Evolutionary conservation across 2,888 invertebrate genomes (phyloP), one percentile per base, ranked within the genome.

Genomic region (Crossocerus cetratus): DNA sequence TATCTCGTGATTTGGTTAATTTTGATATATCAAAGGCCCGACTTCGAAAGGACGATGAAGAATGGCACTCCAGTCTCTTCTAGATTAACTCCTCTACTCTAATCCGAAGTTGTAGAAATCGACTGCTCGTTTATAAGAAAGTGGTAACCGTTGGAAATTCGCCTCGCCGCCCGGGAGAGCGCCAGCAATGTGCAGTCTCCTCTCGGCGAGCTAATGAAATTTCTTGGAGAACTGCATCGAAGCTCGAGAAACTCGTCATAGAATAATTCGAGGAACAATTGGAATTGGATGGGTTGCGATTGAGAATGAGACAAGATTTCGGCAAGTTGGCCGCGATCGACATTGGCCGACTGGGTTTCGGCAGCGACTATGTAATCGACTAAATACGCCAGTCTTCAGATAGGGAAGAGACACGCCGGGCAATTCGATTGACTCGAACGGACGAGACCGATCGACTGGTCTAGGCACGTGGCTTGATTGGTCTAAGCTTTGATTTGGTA

Each of bases 311-410:
- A 74, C 69, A 66, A 75, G 32, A 8, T 4, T 32, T 32, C 1
- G 8, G 32, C 8, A 32, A 32, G 32, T 49, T 65, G 68, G n/a
- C n/a, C 66, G 67, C 62, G 53, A 45, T 59, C 63, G 32, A 42
- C 42, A 70, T 72, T 74, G 70, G 58, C 62, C 60, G 53, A 11
- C 18, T 63, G 23, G 22, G 54, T 42, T 42, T 44, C 53, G 69
- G 68, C 67, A 54, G n/a, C n/a, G n/a, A n/a, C 53, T 69, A 60
- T 32, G 69, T 74, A 66, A 45, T 66, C 68, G 71, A 69, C 72
- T 71, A 74, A 72, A 73, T 73, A 73, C 55, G 61, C 66, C 74
- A 72, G 75, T 78, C 75, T 81, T 75, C 61, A 49, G 63, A 73
- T 69, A 64, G 44, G n/a, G 57, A 63, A 61, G 57, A 49, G 32